Conservation (phyloP, 2,888 invertebrate species). For the Chrysotoxum bicinctum region DNA sequence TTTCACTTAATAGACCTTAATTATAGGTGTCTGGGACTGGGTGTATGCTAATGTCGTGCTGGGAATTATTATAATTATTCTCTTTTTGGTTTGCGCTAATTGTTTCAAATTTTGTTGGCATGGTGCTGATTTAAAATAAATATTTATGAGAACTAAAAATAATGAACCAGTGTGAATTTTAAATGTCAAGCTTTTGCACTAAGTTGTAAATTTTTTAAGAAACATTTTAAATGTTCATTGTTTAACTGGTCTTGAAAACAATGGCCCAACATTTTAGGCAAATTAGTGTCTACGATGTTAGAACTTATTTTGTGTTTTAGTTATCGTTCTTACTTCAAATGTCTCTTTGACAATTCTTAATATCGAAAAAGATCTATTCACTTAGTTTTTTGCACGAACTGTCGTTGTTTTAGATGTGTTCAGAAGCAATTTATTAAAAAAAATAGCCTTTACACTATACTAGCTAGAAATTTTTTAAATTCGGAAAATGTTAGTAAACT, state of each 20-base stretch:
- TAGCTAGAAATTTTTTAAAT: too few relatives aligned
- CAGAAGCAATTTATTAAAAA: too few relatives aligned
- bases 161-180: slow-evolving; percentile 56
- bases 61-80: slow-evolving; percentile 1
- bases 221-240: not conserved
- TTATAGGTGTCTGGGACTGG: slow-evolving; percentile 27
- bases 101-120: slow-evolving; percentile 27
- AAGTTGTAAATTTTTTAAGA: not conserved
- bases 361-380: too few relatives aligned
- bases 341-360: too few relatives aligned
- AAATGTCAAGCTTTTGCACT: slow-evolving; percentile 57
- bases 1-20: slow-evolving; percentile 19
- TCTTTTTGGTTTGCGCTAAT: slow-evolving; percentile 16
- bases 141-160: slow-evolving; percentile 30
- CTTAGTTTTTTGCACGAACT: too few relatives aligned
- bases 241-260: not conserved
- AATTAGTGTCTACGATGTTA: too few relatives aligned
- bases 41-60: slow-evolving; percentile 26
- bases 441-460: too few relatives aligned
- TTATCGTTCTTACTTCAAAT: too few relatives aligned
- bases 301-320: too few relatives aligned
- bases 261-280: too few relatives aligned
- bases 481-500: too few relatives aligned
- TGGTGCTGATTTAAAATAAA: slow-evolving; percentile 13
- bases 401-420: too few relatives aligned